A percentile compares a stretch with the other conserved stretches of the same genome.
Evolutionary conservation across 37 sponge, comb jelly and placozoan species (phyloP).

Genomic region (Spongilla lacustris): DNA sequence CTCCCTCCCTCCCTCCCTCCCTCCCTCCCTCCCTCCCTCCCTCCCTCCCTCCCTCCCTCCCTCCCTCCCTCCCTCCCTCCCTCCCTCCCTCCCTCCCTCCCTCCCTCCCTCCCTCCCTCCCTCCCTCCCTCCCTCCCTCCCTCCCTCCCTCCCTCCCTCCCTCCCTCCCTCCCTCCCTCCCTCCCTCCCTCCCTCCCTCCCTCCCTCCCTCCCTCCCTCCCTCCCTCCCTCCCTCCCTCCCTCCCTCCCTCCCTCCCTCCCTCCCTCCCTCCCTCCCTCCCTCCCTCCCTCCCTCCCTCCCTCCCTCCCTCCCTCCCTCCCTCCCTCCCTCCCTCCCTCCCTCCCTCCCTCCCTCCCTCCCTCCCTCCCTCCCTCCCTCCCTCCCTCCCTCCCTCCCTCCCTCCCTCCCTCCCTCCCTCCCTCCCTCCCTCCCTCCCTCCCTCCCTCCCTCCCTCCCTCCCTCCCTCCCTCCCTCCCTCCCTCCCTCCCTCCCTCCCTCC

Average conservation of each 20-base stretch:
- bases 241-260: no score
- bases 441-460: neutral
- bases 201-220: neutral
- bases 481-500: neutral
- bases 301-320: neutral
- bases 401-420: neutral
- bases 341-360: neutral
- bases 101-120: constrained; percentile 20
- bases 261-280: neutral
- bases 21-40: neutral
- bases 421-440: neutral
- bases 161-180: neutral
- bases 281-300: neutral
- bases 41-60: constrained; percentile 16
- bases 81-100: constrained; percentile 18
- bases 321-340: neutral
- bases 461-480: neutral
- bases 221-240: no score
- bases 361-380: no score
- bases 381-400: no score
- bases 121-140: constrained; percentile 13
- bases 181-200: neutral
- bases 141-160: constrained; percentile 21
- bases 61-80: constrained; percentile 20
- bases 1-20: neutral